phyloP scores from a whole-genome alignment of 2,113 vertebrate species.

The Phocoena sinus region DNA sequence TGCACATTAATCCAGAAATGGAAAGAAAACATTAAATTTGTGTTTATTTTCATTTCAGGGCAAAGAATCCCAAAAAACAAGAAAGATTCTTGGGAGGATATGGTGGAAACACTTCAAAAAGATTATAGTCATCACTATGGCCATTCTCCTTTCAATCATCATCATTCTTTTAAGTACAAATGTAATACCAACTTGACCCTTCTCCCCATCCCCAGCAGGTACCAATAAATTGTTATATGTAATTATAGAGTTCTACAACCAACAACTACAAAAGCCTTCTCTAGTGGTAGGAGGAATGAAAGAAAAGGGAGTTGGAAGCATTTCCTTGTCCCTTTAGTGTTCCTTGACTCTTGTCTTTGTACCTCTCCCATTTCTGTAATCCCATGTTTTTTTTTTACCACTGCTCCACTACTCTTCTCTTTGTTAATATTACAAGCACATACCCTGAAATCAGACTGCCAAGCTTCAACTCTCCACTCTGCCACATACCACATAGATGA shows the following conservation, averaged over 20 bases:
- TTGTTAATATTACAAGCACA: background rate
- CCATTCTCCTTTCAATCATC: constrained; percentile 80
- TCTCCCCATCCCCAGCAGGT: background rate
- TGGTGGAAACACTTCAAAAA: constrained; percentile 87
- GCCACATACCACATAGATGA: background rate
- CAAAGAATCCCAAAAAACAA: constrained; percentile 82
- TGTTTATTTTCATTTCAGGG: constrained; percentile 78
- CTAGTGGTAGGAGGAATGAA: background rate
- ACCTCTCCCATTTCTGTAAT: background rate
- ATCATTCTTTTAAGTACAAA: constrained; percentile 84
- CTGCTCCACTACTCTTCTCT: background rate
- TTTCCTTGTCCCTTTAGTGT: background rate
- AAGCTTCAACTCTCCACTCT: background rate
- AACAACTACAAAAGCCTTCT: background rate
- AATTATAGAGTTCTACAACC: background rate
- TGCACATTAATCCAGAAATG: background rate
- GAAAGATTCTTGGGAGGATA: constrained; percentile 82
- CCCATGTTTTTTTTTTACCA: background rate
- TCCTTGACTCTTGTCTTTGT: background rate
- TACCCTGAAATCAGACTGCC: background rate
- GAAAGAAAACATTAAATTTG: constrained; percentile 34
- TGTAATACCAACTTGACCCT: constrained; percentile 74
- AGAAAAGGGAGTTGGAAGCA: background rate
- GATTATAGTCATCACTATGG: constrained; percentile 81
- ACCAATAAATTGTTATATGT: constrained; percentile 34